These are phyloP conservation scores for Chrysocyon brachyurus DNA, from an alignment of 2,797 vertebrate species.

Conservation along the genomic window DNA sequence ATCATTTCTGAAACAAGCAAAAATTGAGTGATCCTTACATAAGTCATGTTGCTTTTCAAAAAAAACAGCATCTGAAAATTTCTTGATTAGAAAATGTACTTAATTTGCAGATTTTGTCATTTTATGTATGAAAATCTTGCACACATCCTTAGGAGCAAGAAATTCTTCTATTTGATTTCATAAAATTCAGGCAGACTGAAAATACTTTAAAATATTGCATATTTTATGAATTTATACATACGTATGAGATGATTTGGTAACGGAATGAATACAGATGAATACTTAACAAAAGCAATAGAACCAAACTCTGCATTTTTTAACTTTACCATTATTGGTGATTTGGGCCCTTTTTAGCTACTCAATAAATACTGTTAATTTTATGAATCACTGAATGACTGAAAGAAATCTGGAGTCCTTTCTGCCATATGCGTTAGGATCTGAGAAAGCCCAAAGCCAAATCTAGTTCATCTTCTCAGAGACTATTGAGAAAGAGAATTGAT, in stretches of 20 bases:
- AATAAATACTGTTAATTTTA: background rate
- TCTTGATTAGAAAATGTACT: constrained; percentile 67
- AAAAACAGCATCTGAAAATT: constrained; percentile 43
- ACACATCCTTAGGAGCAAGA: background rate
- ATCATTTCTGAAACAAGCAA: background rate
- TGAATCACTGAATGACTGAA: background rate
- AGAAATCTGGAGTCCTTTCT: background rate
- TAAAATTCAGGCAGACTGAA: background rate
- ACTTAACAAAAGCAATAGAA: background rate
- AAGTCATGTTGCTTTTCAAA: background rate
- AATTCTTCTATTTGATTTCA: constrained; percentile 58
- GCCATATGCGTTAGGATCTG: too few species aligned
- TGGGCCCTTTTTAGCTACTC: background rate
- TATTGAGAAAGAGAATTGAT: background rate
- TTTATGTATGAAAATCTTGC: constrained; percentile 33
- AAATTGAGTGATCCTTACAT: background rate
- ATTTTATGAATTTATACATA: constrained; percentile 51
- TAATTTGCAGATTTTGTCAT: constrained; percentile 51
- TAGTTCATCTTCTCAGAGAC: too few species aligned
- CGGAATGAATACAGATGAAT: constrained; percentile 16
- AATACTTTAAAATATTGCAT: constrained; percentile 36
- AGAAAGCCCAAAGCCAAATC: background rate
- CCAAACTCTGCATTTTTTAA: background rate
- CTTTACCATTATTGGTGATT: background rate
- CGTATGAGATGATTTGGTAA: constrained; percentile 16